These are phyloP conservation scores for Dallia pectoralis DNA, from an alignment of 2,797 vertebrate genomes.

Conservation along the genomic window DNA sequence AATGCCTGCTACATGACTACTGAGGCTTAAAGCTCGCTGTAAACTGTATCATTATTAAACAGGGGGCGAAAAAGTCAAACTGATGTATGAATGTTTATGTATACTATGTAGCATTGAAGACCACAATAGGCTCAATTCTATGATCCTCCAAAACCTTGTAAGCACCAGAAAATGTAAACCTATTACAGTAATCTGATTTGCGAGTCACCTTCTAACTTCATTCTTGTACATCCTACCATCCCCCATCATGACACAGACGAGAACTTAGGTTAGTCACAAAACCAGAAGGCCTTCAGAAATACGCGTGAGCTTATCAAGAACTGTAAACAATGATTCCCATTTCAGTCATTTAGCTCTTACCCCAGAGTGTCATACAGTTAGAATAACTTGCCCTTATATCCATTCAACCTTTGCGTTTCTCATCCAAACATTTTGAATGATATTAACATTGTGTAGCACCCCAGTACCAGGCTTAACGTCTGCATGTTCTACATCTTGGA, in stretches of 20 bases:
- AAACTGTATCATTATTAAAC: too few relatives aligned
- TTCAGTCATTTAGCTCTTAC: too few relatives aligned
- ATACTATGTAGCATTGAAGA: neutral
- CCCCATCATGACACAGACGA: conserved; percentile 2
- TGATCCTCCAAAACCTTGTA: conserved; percentile 45
- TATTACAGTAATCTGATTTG: conserved; percentile 78
- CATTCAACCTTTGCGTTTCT: too few relatives aligned
- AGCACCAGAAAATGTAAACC: conserved; percentile 66
- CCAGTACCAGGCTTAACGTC: too few relatives aligned
- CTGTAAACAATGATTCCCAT: neutral
- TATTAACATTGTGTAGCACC: too few relatives aligned
- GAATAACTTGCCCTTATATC: too few relatives aligned
- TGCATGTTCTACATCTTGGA: neutral
- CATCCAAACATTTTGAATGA: too few relatives aligned
- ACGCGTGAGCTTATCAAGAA: neutral
- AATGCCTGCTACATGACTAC: neutral
- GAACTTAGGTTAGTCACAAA: neutral
- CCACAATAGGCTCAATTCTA: neutral
- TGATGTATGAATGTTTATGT: neutral
- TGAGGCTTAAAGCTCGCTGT: too few relatives aligned
- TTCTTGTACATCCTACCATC: conserved; percentile 36
- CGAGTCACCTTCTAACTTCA: conserved; percentile 71
- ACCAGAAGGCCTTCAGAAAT: neutral
- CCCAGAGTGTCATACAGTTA: too few relatives aligned
- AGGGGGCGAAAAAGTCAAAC: too few relatives aligned